phyloP scores from a whole-genome alignment of 2,888 invertebrate species.

The Phaedon cochleariae region DNA sequence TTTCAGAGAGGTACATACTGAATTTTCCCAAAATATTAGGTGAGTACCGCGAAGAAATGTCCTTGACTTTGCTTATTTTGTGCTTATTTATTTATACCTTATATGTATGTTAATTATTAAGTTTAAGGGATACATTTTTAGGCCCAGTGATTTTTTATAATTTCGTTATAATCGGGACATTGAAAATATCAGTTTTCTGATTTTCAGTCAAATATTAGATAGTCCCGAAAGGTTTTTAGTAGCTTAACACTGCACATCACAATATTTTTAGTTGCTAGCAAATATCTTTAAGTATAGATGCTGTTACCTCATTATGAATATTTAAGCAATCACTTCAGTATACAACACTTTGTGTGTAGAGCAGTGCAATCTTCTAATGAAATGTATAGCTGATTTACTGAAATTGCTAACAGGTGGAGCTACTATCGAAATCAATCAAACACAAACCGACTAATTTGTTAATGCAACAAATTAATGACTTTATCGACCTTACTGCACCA shows the following conservation, averaged over 20 bases:
- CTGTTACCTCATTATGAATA: conserved; percentile 30
- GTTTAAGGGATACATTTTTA: background rate
- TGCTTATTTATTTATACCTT: background rate
- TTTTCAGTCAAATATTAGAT: no score
- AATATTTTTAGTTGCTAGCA: conserved; percentile 20
- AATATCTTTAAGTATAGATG: conserved; percentile 21
- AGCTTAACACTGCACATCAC: conserved; percentile 23
- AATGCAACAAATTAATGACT: no score
- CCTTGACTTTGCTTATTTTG: background rate
- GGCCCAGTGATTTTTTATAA: background rate
- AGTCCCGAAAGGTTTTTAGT: background rate
- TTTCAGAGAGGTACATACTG: background rate
- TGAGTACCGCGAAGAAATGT: background rate
- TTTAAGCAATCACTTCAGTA: conserved; percentile 25
- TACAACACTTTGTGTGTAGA: conserved; percentile 26
- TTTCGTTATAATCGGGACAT: background rate
- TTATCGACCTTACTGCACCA: no score
- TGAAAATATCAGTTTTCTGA: background rate
- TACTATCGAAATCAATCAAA: background rate
- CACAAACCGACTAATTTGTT: background rate
- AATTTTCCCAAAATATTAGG: background rate
- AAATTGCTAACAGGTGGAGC: background rate
- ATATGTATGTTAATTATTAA: background rate
- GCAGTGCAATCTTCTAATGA: conserved; percentile 21
- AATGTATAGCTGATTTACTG: conserved; percentile 14